phyloP scores from a whole-genome alignment of 2,888 invertebrate genomes.

The Plutella xylostella region DNA sequence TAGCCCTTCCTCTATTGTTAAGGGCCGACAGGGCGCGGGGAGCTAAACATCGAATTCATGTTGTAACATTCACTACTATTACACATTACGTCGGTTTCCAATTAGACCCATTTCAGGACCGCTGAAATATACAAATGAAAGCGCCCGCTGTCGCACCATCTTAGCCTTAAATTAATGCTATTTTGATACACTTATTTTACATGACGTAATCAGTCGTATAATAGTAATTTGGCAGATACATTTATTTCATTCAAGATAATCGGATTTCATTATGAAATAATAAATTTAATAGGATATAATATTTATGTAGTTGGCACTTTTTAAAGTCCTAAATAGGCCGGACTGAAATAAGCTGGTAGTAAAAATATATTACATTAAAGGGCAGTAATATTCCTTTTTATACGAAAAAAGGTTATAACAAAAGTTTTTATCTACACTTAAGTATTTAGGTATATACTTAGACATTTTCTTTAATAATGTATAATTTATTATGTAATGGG shows the following conservation, averaged over 20 bases:
- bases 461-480: too few species aligned
- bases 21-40: too few species aligned
- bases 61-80: too few species aligned
- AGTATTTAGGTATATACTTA: neutral
- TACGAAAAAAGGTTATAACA: neutral
- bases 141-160: too few species aligned
- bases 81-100: too few species aligned
- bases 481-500: too few species aligned
- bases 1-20: conserved; percentile 41
- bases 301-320: conserved; percentile 46
- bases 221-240: conserved; percentile 58
- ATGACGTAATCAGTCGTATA: conserved; percentile 66
- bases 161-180: conserved; percentile 53
- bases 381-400: too few species aligned
- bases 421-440: neutral
- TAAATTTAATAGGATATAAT: too few species aligned
- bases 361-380: conserved; percentile 20
- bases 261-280: conserved; percentile 22
- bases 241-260: conserved; percentile 25
- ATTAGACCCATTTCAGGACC: too few species aligned
- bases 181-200: conserved; percentile 57
- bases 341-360: conserved; percentile 50
- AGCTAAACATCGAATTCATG: too few species aligned
- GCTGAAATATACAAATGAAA: too few species aligned
- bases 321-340: conserved; percentile 51